Conservation (phyloP, 2,113 vertebrate species). For the Halcyon senegalensis region DNA sequence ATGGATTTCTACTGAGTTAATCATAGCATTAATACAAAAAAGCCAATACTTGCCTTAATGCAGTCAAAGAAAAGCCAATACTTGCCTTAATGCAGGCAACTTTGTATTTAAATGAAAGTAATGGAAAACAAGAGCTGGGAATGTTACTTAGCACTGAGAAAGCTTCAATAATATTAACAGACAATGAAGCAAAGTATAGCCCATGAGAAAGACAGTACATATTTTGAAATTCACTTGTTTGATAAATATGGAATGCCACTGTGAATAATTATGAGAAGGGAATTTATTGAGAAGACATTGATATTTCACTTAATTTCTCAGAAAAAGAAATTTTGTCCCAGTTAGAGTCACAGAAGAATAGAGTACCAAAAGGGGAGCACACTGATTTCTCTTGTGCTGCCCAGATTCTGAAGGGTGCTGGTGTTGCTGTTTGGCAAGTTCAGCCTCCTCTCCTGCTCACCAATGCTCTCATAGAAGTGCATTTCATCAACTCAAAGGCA, state of each 20-base stretch:
- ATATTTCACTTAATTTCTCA: neutral
- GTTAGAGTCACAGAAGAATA: neutral
- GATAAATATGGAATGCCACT: accelerated
- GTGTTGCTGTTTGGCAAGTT: neutral
- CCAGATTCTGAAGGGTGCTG: neutral
- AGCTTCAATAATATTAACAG: neutral
- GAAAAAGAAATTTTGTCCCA: neutral
- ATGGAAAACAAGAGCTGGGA: neutral
- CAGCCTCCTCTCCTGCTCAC: neutral
- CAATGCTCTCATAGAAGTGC: accelerated
- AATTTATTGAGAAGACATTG: neutral
- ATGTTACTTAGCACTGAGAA: neutral
- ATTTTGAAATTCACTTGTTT: neutral
- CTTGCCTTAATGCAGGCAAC: neutral
- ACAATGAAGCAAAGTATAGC: neutral
- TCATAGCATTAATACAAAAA: neutral
- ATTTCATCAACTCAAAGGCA: neutral
- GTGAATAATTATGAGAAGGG: neutral
- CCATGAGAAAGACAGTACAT: accelerated
- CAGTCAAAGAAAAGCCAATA: neutral
- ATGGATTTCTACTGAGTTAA: neutral
- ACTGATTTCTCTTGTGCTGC: neutral
- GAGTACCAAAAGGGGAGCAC: neutral
- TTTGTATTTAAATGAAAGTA: neutral
- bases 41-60: neutral